Percentiles rank a stretch among this genome's conserved stretches.
These are phyloP conservation scores for Melitaea athalia DNA, from an alignment of 2,888 invertebrate genomes.

Conservation along the genomic window DNA sequence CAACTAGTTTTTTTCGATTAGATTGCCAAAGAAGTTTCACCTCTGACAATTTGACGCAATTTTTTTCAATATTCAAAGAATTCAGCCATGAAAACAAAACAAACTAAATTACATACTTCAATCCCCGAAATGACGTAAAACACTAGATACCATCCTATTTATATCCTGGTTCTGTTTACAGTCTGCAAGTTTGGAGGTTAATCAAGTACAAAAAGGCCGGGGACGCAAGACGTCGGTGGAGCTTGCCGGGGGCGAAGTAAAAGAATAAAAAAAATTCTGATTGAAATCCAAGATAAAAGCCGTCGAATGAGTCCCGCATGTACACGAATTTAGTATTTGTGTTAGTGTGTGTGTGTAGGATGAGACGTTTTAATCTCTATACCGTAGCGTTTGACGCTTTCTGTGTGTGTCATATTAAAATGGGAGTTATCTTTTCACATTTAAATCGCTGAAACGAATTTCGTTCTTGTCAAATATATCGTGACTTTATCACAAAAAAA, in stretches of 20 bases:
- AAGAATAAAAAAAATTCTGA: constrained; percentile 35
- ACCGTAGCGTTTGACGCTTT: background rate
- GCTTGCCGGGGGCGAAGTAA: constrained; percentile 35
- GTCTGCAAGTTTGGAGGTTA: constrained; percentile 48
- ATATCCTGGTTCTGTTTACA: constrained; percentile 3
- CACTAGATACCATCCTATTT: background rate
- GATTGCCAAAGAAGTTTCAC: too few species aligned
- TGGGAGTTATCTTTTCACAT: too few species aligned
- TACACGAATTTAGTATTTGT: constrained; percentile 29
- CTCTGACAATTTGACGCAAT: too few species aligned
- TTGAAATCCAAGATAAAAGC: constrained; percentile 38
- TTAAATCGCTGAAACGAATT: too few species aligned
- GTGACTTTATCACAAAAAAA: too few species aligned
- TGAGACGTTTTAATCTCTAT: background rate
- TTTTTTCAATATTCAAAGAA: too few species aligned
- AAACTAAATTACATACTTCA: background rate
- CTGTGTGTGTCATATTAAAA: background rate
- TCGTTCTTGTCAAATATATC: too few species aligned
- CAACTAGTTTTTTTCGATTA: too few species aligned
- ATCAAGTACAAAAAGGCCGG: constrained; percentile 41
- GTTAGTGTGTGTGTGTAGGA: constrained; percentile 22
- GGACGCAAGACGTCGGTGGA: constrained; percentile 35
- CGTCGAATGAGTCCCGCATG: constrained; percentile 34
- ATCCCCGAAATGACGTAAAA: background rate
- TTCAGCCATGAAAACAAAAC: too few species aligned